Percentiles rank a stretch among this genome's conserved stretches.
phyloP scores from a whole-genome alignment of 2,888 invertebrate genomes.

The Fragum fragum region DNA sequence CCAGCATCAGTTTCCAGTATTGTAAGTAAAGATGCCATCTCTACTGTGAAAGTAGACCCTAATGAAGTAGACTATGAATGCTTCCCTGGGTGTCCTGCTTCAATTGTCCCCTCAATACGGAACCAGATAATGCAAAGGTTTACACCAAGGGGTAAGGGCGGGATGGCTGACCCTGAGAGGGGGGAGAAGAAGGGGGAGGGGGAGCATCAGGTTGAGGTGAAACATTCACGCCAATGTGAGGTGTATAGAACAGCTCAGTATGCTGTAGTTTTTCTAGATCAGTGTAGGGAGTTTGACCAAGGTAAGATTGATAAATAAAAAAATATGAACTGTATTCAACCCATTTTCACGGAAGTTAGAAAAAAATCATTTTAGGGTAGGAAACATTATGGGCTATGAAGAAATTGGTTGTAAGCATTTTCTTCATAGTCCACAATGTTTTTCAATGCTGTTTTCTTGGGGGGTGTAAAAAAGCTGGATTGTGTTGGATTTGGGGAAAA shows the following conservation, averaged over 20 bases:
- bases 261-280: neutral
- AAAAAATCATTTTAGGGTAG: no score
- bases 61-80: constrained; percentile 14
- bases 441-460: no score
- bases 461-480: no score
- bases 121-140: neutral
- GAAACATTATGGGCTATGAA: no score
- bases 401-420: no score
- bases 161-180: neutral
- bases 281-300: constrained; percentile 20
- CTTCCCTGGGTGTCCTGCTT: constrained; percentile 7
- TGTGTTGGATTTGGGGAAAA: no score
- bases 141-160: neutral
- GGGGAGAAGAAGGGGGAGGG: constrained; percentile 15
- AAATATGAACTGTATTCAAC: no score
- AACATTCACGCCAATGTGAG: constrained; percentile 14
- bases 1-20: neutral
- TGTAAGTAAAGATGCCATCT: neutral
- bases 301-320: constrained; percentile 12
- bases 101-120: neutral
- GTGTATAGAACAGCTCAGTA: constrained; percentile 8
- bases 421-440: no score
- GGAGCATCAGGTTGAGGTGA: neutral
- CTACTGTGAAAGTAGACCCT: constrained; percentile 2
- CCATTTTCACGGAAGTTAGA: no score